Evolutionary conservation across 35 echinoderm and acorn worm genomes (phyloP).

Genomic region (Lytechinus variegatus): DNA sequence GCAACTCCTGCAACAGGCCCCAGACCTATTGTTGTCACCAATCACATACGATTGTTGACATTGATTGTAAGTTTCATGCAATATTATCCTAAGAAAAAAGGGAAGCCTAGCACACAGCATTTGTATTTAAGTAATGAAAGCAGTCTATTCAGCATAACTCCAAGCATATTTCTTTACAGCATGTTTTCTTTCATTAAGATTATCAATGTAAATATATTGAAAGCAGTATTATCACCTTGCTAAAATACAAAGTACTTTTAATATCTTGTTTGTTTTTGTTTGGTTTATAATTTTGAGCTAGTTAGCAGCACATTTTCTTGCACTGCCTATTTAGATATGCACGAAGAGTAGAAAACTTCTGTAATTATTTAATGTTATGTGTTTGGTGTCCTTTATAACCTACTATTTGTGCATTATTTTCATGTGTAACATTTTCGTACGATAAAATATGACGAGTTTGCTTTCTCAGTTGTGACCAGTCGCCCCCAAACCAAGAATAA

Average conservation of each 20-base stretch:
- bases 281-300: background rate
- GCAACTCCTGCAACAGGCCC: no score
- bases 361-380: background rate
- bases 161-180: no score
- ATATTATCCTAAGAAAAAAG: no score
- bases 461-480: no score
- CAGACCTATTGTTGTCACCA: no score
- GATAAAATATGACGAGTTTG: background rate
- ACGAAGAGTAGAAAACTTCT: background rate
- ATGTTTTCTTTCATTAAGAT: no score
- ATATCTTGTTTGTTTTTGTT: background rate
- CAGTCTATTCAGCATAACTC: no score
- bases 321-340: background rate
- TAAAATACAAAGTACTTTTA: background rate
- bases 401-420: background rate
- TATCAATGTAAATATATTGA: background rate
- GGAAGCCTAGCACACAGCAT: no score
- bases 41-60: no score
- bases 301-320: background rate
- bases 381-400: background rate
- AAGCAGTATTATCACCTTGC: slow-evolving; percentile 9
- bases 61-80: no score
- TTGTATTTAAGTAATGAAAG: no score
- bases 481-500: no score
- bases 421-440: background rate